Base-by-base conservation (phyloP, 2,888 invertebrate species). In the Leptura quadrifasciata region DNA sequence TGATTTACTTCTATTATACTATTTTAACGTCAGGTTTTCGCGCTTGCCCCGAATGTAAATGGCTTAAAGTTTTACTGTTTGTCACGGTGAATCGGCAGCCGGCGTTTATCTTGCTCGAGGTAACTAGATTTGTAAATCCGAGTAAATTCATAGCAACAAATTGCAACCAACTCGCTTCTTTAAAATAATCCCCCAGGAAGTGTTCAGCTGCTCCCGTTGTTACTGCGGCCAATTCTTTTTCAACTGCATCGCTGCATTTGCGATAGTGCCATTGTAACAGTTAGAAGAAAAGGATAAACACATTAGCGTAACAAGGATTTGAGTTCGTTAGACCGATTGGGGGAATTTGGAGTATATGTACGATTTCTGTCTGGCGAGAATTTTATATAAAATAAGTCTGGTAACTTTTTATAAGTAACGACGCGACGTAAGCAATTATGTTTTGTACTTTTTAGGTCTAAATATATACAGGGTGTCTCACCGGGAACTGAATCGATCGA, bases 121-220 rank as follows among this genome's bases (percentile, higher is more conserved):
- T 39, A 18, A 63, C 39, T 35, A 35, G 35, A 63, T 39, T 20
- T 63, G 35, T n/a, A 20, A 21, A 58, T 39, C 27, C 39, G 20
- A 35, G 39, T 39, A 27, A 63, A 63, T 63, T 63, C 63, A 20
- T 10, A n/a, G 21, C 39, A 27, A 31, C 27, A 60, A 60, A 60
- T 58, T 60, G 60, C 60, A 20, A 24, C 24, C 24, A 5, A 60
- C 31, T 9, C 31, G 20, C 24, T 17, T 9, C 31, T 27, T 61
- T 61, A 61, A 61, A 31, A 61, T 61, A n/a, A 61, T 61, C 60
- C 15, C 17, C 17, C 17, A 18, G 31, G 27, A 31, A 61, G 17
- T 6, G 24, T 60, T 60, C 58, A 24, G 15, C n/a, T n/a, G 58
- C n/a, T 21, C 15, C 39, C 39, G 2, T 39, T 47, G 15, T 47